Evolutionary conservation across 2,797 vertebrate genomes (phyloP), one percentile per base, ranked within the genome.

Genomic region (Hydrophis major): DNA sequence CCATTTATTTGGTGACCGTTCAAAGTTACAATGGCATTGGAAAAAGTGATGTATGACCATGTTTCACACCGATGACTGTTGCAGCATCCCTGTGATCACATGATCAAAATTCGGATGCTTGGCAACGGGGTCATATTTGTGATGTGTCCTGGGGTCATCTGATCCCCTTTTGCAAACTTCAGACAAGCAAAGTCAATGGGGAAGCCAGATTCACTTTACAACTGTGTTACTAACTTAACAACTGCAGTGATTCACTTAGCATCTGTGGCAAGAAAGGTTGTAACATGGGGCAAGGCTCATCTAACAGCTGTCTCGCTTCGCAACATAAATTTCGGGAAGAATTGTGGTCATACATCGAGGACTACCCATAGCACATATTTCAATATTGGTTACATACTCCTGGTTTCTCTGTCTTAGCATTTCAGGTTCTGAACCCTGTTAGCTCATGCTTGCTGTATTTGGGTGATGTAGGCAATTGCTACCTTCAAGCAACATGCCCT

Each of bases 361-460:
- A 16, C 6, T 32, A 69, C n/a, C n/a, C 32, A n/a, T 37, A 92
- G 69, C 5, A 91, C 89, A 74, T 87, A 37, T 90, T 94, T 96
- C 94, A 37, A 0, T 93, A 94, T 94, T 93, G 92, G 95, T 63
- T 66, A 93, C 94, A 96, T 94, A 93, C 57, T 86, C 92, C 22
- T 69, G 47, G 4, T 94, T 93, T 95, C 92, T 50, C 94, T 95
- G 94, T 93, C 94, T 95, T 93, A 93, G 95, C 94, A 94, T 94
- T 22, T 2, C 92, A 93, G 93, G 88, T 95, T 93, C 92, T 93
- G 96, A 95, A 96, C 95, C 95, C 91, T 92, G 14, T 2, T 94
- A 89, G 93, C 96, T 95, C 28, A 90, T 1, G 93, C 90, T 57
- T 0, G 60, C 47, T 0, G 0, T 93, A 57, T 94, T 94, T 86